Conservation (phyloP, 2,888 invertebrate species). For the Athrips mouffetella region DNA sequence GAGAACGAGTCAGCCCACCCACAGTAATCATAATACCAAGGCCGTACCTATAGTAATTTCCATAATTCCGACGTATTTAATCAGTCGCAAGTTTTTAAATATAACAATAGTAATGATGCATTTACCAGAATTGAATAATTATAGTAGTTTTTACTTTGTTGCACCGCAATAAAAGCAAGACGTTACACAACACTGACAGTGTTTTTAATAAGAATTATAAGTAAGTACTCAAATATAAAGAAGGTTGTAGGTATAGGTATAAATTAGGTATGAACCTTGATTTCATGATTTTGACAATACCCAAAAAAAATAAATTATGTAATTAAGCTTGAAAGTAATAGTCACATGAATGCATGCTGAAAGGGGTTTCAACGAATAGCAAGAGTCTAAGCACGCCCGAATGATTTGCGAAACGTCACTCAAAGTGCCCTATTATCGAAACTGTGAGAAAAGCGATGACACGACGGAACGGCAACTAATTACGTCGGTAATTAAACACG, state of each 20-base stretch:
- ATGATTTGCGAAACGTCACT: not conserved
- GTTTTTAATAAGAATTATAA: too few relatives aligned
- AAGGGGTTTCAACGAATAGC: too few relatives aligned
- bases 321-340: too few relatives aligned
- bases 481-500: slow-evolving; percentile 13
- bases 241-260: too few relatives aligned
- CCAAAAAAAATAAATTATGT: too few relatives aligned
- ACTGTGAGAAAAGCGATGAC: slow-evolving; percentile 3
- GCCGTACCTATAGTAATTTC: slow-evolving; percentile 3
- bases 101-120: not conserved
- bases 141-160: not conserved
- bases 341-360: too few relatives aligned
- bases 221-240: too few relatives aligned
- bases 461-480: slow-evolving; percentile 1
- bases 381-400: not conserved
- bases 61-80: slow-evolving; percentile 3
- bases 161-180: not conserved
- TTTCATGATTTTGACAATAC: too few relatives aligned
- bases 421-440: slow-evolving; percentile 1
- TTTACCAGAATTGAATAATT: slow-evolving; percentile 8
- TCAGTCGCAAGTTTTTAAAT: not conserved
- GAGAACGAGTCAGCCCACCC: not conserved
- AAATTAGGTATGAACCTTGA: too few relatives aligned
- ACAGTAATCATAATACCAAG: slow-evolving; percentile 3
- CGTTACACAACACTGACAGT: not conserved